Evolutionary conservation across 2,113 vertebrate species (phyloP).

Genomic region (Mesitornis unicolor): DNA sequence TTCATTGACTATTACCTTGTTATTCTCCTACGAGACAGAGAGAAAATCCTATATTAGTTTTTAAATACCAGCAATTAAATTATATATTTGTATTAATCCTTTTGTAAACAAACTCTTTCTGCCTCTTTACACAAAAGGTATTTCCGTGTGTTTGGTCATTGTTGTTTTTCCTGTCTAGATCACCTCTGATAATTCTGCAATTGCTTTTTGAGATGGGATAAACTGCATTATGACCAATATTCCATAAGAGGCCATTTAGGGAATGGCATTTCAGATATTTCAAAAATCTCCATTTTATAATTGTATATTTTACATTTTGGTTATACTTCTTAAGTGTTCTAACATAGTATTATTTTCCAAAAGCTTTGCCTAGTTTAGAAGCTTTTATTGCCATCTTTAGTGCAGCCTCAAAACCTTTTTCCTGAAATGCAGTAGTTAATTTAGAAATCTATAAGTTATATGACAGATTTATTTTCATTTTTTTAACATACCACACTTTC

Average conservation of each 20-base stretch:
- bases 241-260: background rate
- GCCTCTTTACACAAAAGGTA: background rate
- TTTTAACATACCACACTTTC: background rate
- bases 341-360: background rate
- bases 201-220: background rate
- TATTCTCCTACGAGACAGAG: slow-evolving; percentile 26
- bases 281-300: background rate
- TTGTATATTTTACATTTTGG: background rate
- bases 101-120: background rate
- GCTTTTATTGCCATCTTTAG: background rate
- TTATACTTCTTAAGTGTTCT: background rate
- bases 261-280: background rate
- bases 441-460: background rate
- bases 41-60: slow-evolving; percentile 20
- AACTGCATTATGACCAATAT: background rate
- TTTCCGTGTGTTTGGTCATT: background rate
- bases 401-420: background rate
- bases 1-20: slow-evolving; percentile 52
- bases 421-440: background rate
- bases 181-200: background rate
- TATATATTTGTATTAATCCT: background rate
- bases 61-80: slow-evolving; percentile 39
- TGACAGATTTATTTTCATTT: background rate
- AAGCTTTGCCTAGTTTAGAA: background rate
- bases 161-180: background rate